Conservation (phyloP, 2,888 invertebrate species). For the Drosophila pegasa region DNA sequence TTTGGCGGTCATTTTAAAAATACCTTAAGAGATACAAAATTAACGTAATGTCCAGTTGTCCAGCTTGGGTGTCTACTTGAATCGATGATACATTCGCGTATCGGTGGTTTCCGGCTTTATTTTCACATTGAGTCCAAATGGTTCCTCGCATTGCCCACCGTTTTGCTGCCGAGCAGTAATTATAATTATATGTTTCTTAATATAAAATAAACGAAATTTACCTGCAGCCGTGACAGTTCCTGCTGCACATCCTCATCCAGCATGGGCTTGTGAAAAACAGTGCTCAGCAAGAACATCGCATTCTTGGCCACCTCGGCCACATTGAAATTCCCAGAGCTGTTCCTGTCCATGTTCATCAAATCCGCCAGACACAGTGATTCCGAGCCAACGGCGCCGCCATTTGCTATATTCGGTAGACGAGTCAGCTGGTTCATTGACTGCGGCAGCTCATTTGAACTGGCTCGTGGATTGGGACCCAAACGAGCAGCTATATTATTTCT, state of each 20-base stretch:
- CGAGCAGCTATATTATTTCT: neutral
- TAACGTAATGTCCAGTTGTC: neutral
- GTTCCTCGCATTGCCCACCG: neutral
- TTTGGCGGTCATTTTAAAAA: conserved; percentile 6
- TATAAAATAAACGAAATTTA: conserved; percentile 29
- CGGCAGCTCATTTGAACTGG: neutral
- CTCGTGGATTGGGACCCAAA: neutral
- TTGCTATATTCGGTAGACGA: neutral
- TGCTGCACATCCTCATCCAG: conserved; percentile 76
- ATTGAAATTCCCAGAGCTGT: neutral
- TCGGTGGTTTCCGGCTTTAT: conserved; percentile 23
- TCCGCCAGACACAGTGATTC: conserved; percentile 32
- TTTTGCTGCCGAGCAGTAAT: conserved; percentile 15
- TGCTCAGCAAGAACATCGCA: conserved; percentile 58
- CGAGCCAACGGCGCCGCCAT: neutral
- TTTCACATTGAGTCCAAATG: conserved; percentile 20
- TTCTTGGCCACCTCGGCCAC: conserved; percentile 44
- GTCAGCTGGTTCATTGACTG: neutral
- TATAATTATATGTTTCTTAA: neutral
- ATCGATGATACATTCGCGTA: conserved; percentile 32
- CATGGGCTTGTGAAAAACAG: conserved; percentile 62
- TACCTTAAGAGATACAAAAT: neutral
- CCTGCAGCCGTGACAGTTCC: conserved; percentile 74
- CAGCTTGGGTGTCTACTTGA: conserved; percentile 19
- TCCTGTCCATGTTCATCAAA: conserved; percentile 21